These are phyloP conservation scores for Metaphire vulgaris DNA, from an alignment of 1,140 invertebrate genomes.

Conservation along the genomic window DNA sequence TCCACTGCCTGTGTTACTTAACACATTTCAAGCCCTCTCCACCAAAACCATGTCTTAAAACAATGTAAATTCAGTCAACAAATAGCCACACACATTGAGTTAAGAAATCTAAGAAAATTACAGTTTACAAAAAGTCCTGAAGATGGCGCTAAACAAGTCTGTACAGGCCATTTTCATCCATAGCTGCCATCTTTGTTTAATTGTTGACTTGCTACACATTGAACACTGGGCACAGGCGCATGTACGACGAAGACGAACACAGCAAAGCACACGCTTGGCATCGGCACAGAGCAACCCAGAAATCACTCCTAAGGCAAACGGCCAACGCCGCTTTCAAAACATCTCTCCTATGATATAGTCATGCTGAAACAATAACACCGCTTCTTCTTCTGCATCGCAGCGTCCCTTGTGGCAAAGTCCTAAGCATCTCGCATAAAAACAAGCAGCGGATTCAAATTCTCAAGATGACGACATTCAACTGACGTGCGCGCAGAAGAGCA, in stretches of 20 bases:
- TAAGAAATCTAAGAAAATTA: no score
- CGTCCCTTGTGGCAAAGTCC: not conserved
- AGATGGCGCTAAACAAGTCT: not conserved
- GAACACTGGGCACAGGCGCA: not conserved
- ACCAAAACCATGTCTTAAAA: no score
- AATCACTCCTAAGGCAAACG: not conserved
- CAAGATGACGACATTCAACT: not conserved
- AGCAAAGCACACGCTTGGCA: not conserved
- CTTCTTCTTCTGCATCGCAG: not conserved
- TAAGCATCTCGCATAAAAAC: not conserved
- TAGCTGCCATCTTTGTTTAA: conserved; percentile 1
- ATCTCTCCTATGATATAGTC: not conserved
- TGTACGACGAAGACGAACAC: no score
- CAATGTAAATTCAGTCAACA: no score
- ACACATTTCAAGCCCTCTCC: no score
- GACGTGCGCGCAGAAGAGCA: not conserved
- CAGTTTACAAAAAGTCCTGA: conserved; percentile 2
- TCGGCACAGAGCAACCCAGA: not conserved
- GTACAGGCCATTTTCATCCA: not conserved
- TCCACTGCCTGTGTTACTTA: no score
- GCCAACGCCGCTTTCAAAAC: not conserved
- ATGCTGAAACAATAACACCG: not conserved
- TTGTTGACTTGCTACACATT: not conserved
- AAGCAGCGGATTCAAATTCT: not conserved
- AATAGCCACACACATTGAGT: no score